A percentile compares a stretch with the other conserved stretches of the same genome.
Evolutionary conservation across 1,140 invertebrate genomes (phyloP).

Genomic region (Babylonia areolata): DNA sequence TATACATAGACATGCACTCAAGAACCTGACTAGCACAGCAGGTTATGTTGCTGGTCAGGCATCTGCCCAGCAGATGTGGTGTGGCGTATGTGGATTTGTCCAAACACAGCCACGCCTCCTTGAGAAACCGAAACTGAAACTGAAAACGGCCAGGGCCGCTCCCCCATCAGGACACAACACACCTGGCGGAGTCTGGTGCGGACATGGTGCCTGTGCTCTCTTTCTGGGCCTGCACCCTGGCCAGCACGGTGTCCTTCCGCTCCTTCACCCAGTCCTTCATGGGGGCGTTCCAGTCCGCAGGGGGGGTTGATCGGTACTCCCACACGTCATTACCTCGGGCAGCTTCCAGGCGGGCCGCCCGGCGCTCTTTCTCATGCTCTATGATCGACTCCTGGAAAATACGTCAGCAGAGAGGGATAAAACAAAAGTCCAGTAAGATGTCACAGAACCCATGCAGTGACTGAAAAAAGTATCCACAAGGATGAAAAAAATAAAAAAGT

Average conservation of each 20-base stretch:
- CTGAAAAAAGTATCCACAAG: neutral
- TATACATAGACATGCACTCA: too few species aligned
- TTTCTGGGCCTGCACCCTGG: constrained; percentile 2
- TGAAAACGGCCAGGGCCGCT: too few species aligned
- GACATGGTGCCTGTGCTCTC: constrained; percentile 9
- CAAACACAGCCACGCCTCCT: too few species aligned
- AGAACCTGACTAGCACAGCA: too few species aligned
- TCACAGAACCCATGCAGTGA: neutral
- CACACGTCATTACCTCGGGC: constrained; percentile 87
- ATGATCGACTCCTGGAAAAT: constrained; percentile 81
- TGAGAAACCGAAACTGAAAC: too few species aligned
- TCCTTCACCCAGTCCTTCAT: constrained; percentile 82
- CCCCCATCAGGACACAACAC: constrained; percentile 29
- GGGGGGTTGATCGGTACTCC: constrained; percentile 85
- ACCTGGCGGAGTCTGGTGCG: neutral
- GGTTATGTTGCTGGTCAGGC: too few species aligned
- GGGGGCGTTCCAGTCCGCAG: constrained; percentile 86
- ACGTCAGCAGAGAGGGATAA: neutral
- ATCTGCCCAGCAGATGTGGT: too few species aligned
- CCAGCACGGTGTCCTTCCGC: constrained; percentile 5
- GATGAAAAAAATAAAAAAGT: neutral
- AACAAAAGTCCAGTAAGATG: neutral
- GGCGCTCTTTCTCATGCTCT: constrained; percentile 83
- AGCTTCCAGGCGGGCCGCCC: constrained; percentile 79
- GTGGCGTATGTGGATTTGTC: too few species aligned